These are phyloP conservation scores for Littorina saxatilis DNA, from an alignment of 1,140 invertebrate genomes.

Conservation along the genomic window DNA sequence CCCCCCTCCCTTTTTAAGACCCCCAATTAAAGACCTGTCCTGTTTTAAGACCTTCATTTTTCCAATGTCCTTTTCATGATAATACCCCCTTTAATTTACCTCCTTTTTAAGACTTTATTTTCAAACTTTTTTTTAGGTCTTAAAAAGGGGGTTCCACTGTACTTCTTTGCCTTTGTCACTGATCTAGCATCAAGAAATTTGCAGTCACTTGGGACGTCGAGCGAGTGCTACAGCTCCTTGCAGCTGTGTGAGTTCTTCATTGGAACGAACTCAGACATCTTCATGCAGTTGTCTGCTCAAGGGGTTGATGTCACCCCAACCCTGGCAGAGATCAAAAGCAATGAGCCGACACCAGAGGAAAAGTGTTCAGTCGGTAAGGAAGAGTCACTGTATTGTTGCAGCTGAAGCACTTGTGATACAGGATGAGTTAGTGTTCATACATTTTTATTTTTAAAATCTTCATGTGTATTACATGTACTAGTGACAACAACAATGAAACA, in stretches of 20 bases:
- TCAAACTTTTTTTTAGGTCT: no score
- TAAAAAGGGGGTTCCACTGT: no score
- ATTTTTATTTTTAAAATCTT: no score
- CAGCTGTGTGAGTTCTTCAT: constrained; percentile 37
- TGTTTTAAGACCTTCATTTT: no score
- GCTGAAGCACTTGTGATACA: not conserved
- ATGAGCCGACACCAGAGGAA: constrained; percentile 27
- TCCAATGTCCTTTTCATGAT: no score
- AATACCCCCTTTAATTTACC: no score
- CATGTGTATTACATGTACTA: no score
- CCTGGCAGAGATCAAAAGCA: not conserved
- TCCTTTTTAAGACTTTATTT: no score
- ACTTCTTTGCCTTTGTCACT: no score
- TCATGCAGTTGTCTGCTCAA: constrained; percentile 29
- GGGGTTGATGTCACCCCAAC: not conserved
- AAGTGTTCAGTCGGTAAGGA: constrained; percentile 38
- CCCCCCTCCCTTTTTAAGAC: no score
- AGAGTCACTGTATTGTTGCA: not conserved
- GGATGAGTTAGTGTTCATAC: not conserved
- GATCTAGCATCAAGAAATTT: constrained; percentile 34
- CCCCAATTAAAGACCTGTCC: no score
- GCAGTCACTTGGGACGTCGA: not conserved
- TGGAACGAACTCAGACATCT: constrained; percentile 37
- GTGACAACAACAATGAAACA: no score
- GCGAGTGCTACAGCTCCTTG: constrained; percentile 35